Conservation (phyloP, 2,888 invertebrate species). For the Andrena fulva region DNA sequence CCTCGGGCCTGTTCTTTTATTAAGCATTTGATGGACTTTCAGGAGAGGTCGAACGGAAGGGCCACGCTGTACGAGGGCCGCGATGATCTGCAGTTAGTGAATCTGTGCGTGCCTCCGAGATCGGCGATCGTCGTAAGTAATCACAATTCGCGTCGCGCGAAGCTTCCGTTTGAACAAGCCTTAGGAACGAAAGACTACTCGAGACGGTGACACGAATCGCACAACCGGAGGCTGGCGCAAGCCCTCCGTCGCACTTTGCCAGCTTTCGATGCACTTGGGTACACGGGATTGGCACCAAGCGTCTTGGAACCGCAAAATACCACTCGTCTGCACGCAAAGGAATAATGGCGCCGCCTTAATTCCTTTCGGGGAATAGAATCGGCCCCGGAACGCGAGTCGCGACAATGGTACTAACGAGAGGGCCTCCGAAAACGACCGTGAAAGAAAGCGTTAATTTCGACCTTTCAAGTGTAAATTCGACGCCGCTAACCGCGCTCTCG, state of each 20-base stretch:
- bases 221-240: constrained; percentile 28
- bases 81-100: constrained; percentile 80
- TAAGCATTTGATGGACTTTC: constrained; percentile 79
- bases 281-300: constrained; percentile 23
- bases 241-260: constrained; percentile 25
- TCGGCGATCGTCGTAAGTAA: constrained; percentile 81
- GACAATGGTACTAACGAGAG: constrained; percentile 70
- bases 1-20: constrained; percentile 30
- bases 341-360: constrained; percentile 59
- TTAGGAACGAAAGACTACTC: not conserved
- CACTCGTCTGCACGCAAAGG: constrained; percentile 47
- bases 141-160: constrained; percentile 48
- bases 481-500: constrained; percentile 44
- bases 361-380: constrained; percentile 52
- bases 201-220: not conserved
- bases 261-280: constrained; percentile 40
- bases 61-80: constrained; percentile 77
- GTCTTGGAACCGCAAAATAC: constrained; percentile 42
- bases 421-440: constrained; percentile 46
- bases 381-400: constrained; percentile 40
- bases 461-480: constrained; percentile 70
- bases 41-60: constrained; percentile 81
- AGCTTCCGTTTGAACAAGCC: constrained; percentile 7
- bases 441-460: constrained; percentile 66
- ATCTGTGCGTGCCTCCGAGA: constrained; percentile 80